Evolutionary conservation across 1,140 invertebrate species (phyloP).

Genomic region (Orchesella cincta): DNA sequence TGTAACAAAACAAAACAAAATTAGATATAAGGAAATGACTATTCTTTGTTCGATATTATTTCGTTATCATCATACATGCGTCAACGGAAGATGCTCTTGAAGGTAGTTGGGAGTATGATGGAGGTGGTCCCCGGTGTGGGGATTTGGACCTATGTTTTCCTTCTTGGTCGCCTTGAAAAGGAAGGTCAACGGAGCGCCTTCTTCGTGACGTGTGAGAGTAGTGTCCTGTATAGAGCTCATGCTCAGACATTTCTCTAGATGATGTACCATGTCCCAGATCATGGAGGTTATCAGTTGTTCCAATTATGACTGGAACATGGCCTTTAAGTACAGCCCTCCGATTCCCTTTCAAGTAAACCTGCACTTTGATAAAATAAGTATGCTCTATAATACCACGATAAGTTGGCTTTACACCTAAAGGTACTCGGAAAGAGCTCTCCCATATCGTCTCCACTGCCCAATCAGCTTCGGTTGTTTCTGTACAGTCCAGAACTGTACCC

Average conservation of each 20-base stretch:
- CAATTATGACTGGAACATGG: slow-evolving; percentile 13
- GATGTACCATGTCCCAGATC: neutral
- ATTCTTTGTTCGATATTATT: neutral
- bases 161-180: neutral
- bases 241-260: neutral
- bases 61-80: neutral
- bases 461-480: slow-evolving; percentile 17
- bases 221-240: slow-evolving; percentile 3
- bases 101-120: slow-evolving; percentile 8
- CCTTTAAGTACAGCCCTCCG: neutral
- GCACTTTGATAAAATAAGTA: slow-evolving; percentile 2
- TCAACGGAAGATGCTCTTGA: slow-evolving; percentile 19
- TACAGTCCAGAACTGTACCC: neutral
- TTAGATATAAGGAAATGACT: neutral
- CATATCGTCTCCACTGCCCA: neutral
- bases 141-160: neutral
- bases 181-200: neutral
- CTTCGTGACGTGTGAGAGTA: neutral
- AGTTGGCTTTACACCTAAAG: neutral
- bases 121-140: neutral
- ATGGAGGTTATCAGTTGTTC: neutral
- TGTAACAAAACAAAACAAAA: neutral
- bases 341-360: slow-evolving; percentile 7
- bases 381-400: slow-evolving; percentile 17
- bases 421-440: neutral